Conservation (phyloP, 2,797 vertebrate species). For the Xenentodon cancila region DNA sequence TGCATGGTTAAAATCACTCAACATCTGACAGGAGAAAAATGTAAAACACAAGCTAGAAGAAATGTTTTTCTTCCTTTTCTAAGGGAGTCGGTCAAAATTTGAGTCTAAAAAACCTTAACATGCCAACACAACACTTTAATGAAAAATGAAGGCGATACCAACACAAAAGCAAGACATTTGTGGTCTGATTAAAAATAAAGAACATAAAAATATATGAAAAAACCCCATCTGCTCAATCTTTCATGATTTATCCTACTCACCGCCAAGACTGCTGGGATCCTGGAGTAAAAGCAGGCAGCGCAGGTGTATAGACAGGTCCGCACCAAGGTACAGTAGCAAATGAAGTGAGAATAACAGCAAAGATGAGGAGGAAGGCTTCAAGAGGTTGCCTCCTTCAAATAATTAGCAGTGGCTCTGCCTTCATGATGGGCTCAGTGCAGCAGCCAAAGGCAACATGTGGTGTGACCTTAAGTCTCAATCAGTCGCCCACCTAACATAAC, state of each 20-base stretch:
- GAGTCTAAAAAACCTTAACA: too few species aligned
- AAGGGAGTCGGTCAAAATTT: too few species aligned
- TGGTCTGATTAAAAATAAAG: background rate
- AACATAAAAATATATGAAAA: background rate
- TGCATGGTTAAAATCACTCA: background rate
- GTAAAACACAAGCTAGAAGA: too few species aligned
- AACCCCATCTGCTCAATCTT: background rate
- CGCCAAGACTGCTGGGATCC: constrained; percentile 31
- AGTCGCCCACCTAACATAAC: constrained; percentile 35
- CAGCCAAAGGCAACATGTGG: constrained; percentile 77
- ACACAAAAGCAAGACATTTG: background rate
- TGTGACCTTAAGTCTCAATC: constrained; percentile 69
- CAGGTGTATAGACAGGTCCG: constrained; percentile 29
- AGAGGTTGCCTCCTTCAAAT: constrained; percentile 82
- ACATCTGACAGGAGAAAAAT: background rate
- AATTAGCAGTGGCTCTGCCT: constrained; percentile 83
- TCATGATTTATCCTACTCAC: constrained; percentile 59
- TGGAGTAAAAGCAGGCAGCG: constrained; percentile 18
- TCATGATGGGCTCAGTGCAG: constrained; percentile 74
- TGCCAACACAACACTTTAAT: too few species aligned
- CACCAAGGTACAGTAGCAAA: constrained; percentile 52
- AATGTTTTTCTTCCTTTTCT: too few species aligned
- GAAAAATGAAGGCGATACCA: background rate
- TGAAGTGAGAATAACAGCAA: constrained; percentile 59
- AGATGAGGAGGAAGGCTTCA: constrained; percentile 65